phyloP scores from a whole-genome alignment of 2,113 vertebrate genomes.

The Pyxicephalus adspersus region DNA sequence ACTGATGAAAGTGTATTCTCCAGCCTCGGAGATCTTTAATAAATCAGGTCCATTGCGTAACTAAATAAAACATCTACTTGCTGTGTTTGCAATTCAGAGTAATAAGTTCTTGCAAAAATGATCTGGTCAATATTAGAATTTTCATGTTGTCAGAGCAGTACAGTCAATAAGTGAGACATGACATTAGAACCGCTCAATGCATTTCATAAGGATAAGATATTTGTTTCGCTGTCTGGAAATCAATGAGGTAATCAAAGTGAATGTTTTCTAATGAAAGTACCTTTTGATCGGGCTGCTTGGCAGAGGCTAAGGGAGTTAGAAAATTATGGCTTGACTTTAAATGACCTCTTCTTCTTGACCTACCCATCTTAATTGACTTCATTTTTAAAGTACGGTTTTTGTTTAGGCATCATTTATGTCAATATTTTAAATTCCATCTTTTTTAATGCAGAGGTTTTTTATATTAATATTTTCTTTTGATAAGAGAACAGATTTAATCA shows the following conservation, averaged over 20 bases:
- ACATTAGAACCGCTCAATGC: conserved; percentile 55
- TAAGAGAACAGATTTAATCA: background rate
- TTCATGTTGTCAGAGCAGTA: conserved; percentile 45
- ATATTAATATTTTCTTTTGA: background rate
- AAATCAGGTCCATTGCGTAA: background rate
- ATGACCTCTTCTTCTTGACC: conserved; percentile 45
- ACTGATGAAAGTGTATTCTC: no score
- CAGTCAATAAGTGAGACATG: conserved; percentile 57
- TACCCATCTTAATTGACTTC: background rate
- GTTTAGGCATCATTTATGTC: background rate
- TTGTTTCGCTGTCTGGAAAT: conserved; percentile 70
- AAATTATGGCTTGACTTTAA: conserved; percentile 61
- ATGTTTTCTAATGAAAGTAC: conserved; percentile 73
- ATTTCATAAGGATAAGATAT: conserved; percentile 63
- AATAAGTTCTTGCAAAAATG: conserved; percentile 15
- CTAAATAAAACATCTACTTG: background rate
- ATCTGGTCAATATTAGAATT: conserved; percentile 52
- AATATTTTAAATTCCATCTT: background rate
- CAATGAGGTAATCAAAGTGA: conserved; percentile 72
- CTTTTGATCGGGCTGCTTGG: conserved; percentile 66
- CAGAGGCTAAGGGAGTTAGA: conserved; percentile 64
- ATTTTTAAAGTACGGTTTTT: background rate
- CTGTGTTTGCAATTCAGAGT: conserved; percentile 25
- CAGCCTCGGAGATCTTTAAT: background rate
- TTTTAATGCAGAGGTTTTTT: background rate